Conservation (phyloP, 2,888 invertebrate species). For the Xanthia icteritia region DNA sequence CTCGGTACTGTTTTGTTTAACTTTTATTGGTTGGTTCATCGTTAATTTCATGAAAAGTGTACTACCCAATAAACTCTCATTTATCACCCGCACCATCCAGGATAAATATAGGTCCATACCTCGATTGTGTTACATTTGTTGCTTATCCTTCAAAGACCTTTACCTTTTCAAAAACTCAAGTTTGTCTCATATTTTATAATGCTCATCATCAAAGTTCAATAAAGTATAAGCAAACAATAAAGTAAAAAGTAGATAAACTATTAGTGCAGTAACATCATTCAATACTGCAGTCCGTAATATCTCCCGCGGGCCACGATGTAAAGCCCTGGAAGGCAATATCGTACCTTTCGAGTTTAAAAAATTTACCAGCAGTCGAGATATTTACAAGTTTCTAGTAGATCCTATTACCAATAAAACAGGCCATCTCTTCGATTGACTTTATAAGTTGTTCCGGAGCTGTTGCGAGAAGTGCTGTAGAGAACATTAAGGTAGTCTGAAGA, state of each 20-base stretch:
- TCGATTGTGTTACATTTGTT: neutral
- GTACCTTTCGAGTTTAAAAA: conserved; percentile 36
- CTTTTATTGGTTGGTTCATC: neutral
- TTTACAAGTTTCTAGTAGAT: conserved; percentile 33
- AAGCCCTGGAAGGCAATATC: conserved; percentile 38
- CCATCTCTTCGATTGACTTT: conserved; percentile 47
- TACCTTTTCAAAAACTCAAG: neutral
- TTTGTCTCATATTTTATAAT: neutral
- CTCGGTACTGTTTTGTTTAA: neutral
- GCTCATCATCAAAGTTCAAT: neutral
- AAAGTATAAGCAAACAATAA: conserved; percentile 14
- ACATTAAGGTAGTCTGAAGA: conserved; percentile 16
- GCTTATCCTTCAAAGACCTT: neutral
- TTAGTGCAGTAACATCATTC: conserved; percentile 6
- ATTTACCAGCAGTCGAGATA: conserved; percentile 36
- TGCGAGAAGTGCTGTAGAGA: conserved; percentile 11
- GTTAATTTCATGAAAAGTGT: neutral
- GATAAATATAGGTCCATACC: no score
- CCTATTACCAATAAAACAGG: conserved; percentile 50
- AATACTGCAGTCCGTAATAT: conserved; percentile 26
- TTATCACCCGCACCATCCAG: neutral
- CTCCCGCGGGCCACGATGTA: conserved; percentile 23
- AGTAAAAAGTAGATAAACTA: neutral
- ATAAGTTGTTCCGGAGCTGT: conserved; percentile 41
- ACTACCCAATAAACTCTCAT: neutral